Conservation (phyloP, 2,113 vertebrate species). For the Dolichotis patagonum region DNA sequence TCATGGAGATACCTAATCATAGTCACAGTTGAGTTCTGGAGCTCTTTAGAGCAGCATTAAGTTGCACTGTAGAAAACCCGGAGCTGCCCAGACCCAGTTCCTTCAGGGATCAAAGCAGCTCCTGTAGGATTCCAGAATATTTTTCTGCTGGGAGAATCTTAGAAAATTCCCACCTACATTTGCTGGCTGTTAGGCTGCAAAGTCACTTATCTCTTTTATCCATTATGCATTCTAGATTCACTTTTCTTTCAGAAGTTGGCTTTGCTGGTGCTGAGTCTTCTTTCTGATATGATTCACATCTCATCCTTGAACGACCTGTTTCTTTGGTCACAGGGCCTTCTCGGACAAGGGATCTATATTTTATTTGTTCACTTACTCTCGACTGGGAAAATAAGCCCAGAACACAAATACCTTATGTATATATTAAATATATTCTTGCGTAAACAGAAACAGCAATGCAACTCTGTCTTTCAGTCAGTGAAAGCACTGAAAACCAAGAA, state of each 20-base stretch:
- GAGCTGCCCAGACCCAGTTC: not conserved
- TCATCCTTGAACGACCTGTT: not conserved
- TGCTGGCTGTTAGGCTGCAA: not conserved
- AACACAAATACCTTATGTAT: not conserved
- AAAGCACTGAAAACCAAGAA: not conserved
- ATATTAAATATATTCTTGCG: not conserved
- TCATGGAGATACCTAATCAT: too few relatives aligned
- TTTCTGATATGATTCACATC: not conserved
- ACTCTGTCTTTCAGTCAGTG: not conserved
- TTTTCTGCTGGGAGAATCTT: not conserved
- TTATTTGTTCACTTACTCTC: not conserved
- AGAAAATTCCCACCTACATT: not conserved
- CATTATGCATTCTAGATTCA: not conserved
- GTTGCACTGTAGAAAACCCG: not conserved
- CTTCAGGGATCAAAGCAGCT: not conserved
- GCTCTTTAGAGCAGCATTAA: not conserved
- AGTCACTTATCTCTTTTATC: not conserved
- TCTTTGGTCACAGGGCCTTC: not conserved
- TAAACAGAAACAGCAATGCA: not conserved
- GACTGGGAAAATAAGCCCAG: not conserved
- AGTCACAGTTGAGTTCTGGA: not conserved
- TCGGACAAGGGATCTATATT: too few relatives aligned
- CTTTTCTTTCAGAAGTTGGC: not conserved
- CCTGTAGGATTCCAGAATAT: not conserved
- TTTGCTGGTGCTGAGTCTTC: not conserved